Evolutionary conservation across 2,888 invertebrate genomes (phyloP).

Genomic region (Ochropleura plecta): DNA sequence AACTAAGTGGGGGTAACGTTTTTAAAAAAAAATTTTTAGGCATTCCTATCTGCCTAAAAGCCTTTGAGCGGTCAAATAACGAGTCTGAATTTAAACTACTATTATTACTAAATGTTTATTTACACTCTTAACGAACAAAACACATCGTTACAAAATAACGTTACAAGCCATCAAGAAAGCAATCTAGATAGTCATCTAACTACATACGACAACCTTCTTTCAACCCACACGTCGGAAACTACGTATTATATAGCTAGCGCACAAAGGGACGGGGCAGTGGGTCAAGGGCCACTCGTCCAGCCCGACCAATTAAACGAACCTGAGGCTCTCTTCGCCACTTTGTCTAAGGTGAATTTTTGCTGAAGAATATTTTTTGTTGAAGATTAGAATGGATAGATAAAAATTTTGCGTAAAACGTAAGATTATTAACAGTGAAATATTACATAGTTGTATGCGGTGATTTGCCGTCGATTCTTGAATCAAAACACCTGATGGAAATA

Average conservation of each 20-base stretch:
- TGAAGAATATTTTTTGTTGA: slow-evolving; percentile 12
- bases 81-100: neutral
- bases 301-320: slow-evolving; percentile 59
- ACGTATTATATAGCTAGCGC: slow-evolving; percentile 21
- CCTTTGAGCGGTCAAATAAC: neutral
- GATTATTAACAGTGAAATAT: neutral
- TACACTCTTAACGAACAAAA: neutral
- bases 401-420: neutral
- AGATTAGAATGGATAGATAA: neutral
- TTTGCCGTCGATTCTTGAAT: too few species aligned
- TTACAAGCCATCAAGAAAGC: slow-evolving; percentile 22
- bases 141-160: neutral
- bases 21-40: too few species aligned
- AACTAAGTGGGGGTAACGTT: too few species aligned
- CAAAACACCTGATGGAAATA: too few species aligned
- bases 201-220: neutral
- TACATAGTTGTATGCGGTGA: too few species aligned
- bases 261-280: slow-evolving; percentile 55
- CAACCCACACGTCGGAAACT: slow-evolving; percentile 9
- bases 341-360: slow-evolving; percentile 42
- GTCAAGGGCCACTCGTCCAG: slow-evolving; percentile 55
- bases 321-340: slow-evolving; percentile 51
- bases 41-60: neutral
- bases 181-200: slow-evolving; percentile 26
- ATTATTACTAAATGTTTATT: neutral